Evolutionary conservation across 2,797 vertebrate genomes (phyloP).

Genomic region (Calcarius lapponicus): DNA sequence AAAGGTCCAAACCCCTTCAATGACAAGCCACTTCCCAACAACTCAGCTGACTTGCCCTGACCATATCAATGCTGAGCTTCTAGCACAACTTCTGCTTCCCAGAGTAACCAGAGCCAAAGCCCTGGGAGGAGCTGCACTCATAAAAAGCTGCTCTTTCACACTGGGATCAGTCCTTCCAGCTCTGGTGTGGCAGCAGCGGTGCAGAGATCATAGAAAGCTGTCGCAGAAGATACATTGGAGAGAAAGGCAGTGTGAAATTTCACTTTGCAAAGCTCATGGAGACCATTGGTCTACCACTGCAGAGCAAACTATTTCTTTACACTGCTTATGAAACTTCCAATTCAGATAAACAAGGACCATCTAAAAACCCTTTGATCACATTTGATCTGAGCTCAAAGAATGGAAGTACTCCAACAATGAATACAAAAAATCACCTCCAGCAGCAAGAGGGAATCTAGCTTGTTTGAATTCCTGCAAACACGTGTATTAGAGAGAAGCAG

Average conservation of each 20-base stretch:
- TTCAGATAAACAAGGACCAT: not conserved
- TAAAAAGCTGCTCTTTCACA: not conserved
- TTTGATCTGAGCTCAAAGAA: not conserved
- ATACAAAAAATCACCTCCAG: not conserved
- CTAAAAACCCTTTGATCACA: not conserved
- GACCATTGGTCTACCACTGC: not conserved
- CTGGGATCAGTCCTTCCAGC: not conserved
- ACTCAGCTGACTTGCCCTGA: not conserved
- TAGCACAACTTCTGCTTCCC: not conserved
- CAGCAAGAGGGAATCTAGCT: not conserved
- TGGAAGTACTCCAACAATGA: not conserved
- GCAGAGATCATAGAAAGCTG: not conserved
- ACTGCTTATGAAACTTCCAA: not conserved
- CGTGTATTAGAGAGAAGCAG: not conserved
- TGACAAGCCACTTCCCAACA: fast-evolving
- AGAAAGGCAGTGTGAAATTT: not conserved
- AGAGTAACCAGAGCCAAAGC: not conserved
- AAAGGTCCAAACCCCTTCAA: not conserved
- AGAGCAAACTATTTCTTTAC: not conserved
- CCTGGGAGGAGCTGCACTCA: not conserved
- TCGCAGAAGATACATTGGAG: not conserved
- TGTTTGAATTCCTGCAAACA: not conserved
- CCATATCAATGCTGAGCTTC: not conserved
- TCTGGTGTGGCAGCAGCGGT: not conserved
- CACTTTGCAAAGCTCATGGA: not conserved